phyloP scores from a whole-genome alignment of 1,140 invertebrate genomes.

The Phocides pigmalion region DNA sequence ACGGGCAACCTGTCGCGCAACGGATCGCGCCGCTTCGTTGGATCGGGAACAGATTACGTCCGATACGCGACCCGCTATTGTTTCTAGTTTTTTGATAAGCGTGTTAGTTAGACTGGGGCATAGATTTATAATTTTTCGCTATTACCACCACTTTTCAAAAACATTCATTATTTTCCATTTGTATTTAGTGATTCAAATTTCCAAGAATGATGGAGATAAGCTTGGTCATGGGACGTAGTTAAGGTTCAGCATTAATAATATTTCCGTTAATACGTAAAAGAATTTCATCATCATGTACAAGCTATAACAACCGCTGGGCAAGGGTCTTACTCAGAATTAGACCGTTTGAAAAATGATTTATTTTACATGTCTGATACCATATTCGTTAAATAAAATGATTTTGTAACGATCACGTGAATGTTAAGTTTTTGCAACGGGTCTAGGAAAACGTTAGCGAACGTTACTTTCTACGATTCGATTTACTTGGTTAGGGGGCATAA shows the following conservation, averaged over 20 bases:
- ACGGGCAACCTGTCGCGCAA: constrained; percentile 79
- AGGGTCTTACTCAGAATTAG: too few species aligned
- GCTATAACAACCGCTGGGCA: too few species aligned
- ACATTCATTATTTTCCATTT: too few species aligned
- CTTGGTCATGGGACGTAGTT: too few species aligned
- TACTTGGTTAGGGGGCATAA: constrained; percentile 8
- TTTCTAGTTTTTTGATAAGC: constrained; percentile 55
- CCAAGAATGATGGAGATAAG: too few species aligned
- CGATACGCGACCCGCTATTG: constrained; percentile 55
- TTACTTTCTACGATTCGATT: constrained; percentile 30
- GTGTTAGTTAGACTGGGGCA: constrained; percentile 1
- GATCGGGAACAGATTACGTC: constrained; percentile 55
- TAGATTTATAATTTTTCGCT: too few species aligned
- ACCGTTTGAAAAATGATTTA: too few species aligned
- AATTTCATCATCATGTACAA: too few species aligned
- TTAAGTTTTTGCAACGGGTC: constrained; percentile 17
- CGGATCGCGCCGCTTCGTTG: constrained; percentile 73
- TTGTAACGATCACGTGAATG: background rate
- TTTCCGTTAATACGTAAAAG: too few species aligned
- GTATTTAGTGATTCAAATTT: too few species aligned
- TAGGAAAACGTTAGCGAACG: constrained; percentile 32
- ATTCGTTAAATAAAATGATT: constrained; percentile 6
- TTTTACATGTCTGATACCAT: background rate
- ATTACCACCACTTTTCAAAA: too few species aligned
- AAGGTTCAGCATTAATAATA: too few species aligned